phyloP scores from a whole-genome alignment of 2,888 invertebrate genomes.

The Polydrusus cervinus region DNA sequence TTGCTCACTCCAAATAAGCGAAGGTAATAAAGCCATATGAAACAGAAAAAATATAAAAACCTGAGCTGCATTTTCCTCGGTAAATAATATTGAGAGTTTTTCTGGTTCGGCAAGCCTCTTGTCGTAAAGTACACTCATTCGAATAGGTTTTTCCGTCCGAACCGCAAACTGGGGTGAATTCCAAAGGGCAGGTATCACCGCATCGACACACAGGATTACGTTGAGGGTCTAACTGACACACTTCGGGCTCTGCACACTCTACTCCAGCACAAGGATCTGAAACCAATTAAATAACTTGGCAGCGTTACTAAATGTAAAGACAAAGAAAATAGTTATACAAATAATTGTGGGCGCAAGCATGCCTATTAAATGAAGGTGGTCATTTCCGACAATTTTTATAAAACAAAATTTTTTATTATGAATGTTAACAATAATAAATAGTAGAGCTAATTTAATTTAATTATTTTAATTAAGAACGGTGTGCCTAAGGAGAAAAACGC shows the following conservation, averaged over 20 bases:
- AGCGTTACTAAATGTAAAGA: neutral
- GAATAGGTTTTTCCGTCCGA: slow-evolving; percentile 87
- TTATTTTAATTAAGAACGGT: no score
- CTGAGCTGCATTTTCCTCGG: slow-evolving; percentile 87
- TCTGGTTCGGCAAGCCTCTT: slow-evolving; percentile 85
- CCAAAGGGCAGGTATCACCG: slow-evolving; percentile 84
- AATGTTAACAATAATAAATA: no score
- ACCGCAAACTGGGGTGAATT: slow-evolving; percentile 84
- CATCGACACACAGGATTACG: slow-evolving; percentile 87
- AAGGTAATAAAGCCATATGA: slow-evolving; percentile 6
- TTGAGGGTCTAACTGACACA: slow-evolving; percentile 87
- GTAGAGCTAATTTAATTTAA: no score
- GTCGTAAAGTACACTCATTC: slow-evolving; percentile 87
- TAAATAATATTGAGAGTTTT: slow-evolving; percentile 86
- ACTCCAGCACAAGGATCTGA: slow-evolving; percentile 90
- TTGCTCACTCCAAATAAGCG: neutral
- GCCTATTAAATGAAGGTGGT: no score
- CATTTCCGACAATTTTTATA: no score
- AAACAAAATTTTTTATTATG: no score
- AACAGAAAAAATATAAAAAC: slow-evolving; percentile 68
- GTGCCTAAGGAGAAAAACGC: no score
- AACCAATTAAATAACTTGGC: slow-evolving; percentile 60
- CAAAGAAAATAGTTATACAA: neutral
- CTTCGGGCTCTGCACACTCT: slow-evolving; percentile 84
- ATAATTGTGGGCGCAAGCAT: no score